Evolutionary conservation across 1,140 invertebrate species (phyloP).

Genomic region (Brachionus sp.): DNA sequence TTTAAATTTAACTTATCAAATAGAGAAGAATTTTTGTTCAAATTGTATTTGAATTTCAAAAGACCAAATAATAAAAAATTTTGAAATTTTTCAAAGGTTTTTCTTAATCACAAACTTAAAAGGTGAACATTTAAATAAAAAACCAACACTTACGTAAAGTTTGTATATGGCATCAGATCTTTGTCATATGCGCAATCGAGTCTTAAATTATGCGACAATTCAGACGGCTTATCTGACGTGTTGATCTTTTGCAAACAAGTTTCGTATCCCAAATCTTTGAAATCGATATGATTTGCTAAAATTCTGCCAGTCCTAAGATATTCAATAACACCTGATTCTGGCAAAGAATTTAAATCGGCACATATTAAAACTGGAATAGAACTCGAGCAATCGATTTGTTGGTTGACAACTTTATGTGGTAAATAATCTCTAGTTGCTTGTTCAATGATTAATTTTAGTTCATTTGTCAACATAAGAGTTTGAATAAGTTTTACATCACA

Average conservation of each 20-base stretch:
- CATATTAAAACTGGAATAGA: conserved; percentile 89
- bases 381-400: conserved; percentile 49
- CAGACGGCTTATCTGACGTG: conserved; percentile 49
- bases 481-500: conserved; percentile 99
- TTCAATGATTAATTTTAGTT: conserved; percentile 61
- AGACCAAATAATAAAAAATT: too few species aligned
- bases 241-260: conserved; percentile 79
- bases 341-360: conserved; percentile 97
- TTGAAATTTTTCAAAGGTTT: too few species aligned
- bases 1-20: too few species aligned
- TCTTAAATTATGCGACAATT: conserved; percentile 42
- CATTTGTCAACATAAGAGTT: conserved; percentile 97
- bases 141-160: conserved; percentile 80
- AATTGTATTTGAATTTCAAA: too few species aligned
- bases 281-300: conserved; percentile 83
- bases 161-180: conserved; percentile 94
- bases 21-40: too few species aligned
- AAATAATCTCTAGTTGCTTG: conserved; percentile 3
- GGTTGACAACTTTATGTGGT: conserved; percentile 40
- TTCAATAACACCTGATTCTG: conserved; percentile 94
- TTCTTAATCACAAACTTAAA: too few species aligned
- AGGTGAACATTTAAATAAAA: background rate
- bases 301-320: conserved; percentile 84
- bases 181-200: conserved; percentile 87
- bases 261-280: conserved; percentile 92